Percentiles rank a stretch among this genome's conserved stretches.
Evolutionary conservation across 1,140 invertebrate species (phyloP).

Genomic region (Ips nitidus): DNA sequence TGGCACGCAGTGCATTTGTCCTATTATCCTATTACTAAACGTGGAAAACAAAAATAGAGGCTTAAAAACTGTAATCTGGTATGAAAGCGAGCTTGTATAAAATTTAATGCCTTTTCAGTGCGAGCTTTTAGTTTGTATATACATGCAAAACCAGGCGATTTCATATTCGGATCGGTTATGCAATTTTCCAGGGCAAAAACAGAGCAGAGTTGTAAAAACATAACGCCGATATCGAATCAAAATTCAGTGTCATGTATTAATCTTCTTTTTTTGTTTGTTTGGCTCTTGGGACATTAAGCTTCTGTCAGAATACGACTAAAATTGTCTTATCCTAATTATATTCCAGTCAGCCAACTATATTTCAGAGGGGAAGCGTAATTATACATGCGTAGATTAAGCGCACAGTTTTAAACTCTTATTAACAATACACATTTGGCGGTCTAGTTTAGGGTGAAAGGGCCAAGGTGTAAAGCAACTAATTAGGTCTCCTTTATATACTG

Average conservation of each 20-base stretch:
- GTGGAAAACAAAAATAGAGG: not conserved
- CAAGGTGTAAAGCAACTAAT: constrained; percentile 24
- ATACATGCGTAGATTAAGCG: constrained; percentile 16
- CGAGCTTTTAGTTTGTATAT: not conserved
- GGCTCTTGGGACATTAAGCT: not conserved
- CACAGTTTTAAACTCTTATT: constrained; percentile 21
- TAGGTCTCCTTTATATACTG: constrained; percentile 12
- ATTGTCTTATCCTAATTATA: not conserved
- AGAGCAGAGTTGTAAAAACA: constrained; percentile 2
- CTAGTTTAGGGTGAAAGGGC: constrained; percentile 11
- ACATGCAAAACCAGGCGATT: not conserved
- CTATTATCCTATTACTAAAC: not conserved
- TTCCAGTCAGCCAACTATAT: constrained; percentile 2
- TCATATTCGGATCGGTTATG: constrained; percentile 3
- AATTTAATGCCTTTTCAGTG: not conserved
- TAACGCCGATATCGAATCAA: constrained; percentile 1
- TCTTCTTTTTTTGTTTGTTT: not conserved
- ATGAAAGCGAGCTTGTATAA: not conserved
- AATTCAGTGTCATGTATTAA: not conserved
- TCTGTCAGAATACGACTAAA: too few relatives aligned
- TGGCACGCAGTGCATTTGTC: too few relatives aligned
- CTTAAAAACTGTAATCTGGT: not conserved
- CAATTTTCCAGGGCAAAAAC: not conserved
- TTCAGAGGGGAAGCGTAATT: constrained; percentile 2
- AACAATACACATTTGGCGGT: constrained; percentile 13